Evolutionary conservation across 2,888 invertebrate species (phyloP), one percentile per base, ranked within the genome.

Genomic region (Thecocarcelia acutangulata): DNA sequence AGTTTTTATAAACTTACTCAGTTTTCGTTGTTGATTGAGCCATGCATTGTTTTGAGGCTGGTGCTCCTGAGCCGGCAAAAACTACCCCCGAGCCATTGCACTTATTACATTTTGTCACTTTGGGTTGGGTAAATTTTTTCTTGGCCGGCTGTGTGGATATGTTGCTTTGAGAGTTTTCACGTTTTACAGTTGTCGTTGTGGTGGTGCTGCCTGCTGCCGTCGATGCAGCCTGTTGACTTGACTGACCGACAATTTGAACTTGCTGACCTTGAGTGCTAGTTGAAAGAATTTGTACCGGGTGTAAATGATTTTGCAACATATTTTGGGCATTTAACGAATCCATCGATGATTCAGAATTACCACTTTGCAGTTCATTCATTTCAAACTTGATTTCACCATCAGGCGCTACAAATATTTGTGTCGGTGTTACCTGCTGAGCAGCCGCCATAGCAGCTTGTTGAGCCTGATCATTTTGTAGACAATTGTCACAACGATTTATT

Each of bases 51-150:
- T 87, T 85, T 4, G 86, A 84, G 9, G 86, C 86, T 3, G 86
- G 84, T 0, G 80, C 74, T 28, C 85, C 85, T 11, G 85, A 84
- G 0, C 90, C 90, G 48, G 91, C 88, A 46, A 89, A 86, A 85
- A 97, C 96, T 68, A 96, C 95, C 56, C 96, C 96, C 3, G 96
- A 96, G 33, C 96, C 96, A 89, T 96, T 97, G 89, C 96, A 97
- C 90, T 96, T 96, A 86, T 96, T 96, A 89, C 96, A 97, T 89
- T 96, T 97, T 21, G 96, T 96, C 64, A 96, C 96, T 69, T 90
- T 90, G 19, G 96, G 82, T 46, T 74, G 77, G 11, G 68, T 37
- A 56, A 40, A 74, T 54, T 82, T 82, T 66, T 74, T 82, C 64
- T 78, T 82, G 8, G 11, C 58, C 12, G 44, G 96, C 92, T 96